A percentile compares a stretch with the other conserved stretches of the same genome.
Conservation (phyloP, 2,113 vertebrate species). For the Periophthalmus modestus region DNA sequence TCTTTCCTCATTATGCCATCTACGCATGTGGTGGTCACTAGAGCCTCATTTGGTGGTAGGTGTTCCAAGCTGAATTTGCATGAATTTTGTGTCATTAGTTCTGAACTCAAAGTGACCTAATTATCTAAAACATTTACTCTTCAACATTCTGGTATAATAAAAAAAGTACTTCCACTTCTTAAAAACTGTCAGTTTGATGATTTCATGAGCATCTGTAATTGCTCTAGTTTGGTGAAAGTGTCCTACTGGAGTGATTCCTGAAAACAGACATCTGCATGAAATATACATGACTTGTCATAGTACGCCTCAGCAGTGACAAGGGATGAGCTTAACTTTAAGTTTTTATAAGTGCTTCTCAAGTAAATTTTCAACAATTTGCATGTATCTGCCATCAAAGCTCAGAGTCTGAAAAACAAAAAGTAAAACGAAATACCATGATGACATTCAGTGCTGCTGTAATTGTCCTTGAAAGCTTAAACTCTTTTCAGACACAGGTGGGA, state of each 20-base stretch:
- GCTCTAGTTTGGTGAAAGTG: background rate
- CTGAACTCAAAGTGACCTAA: too few relatives aligned
- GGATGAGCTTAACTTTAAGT: background rate
- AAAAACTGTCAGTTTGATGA: constrained; percentile 3
- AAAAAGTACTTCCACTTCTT: too few relatives aligned
- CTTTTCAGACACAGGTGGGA: background rate
- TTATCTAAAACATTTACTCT: too few relatives aligned
- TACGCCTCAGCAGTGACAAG: background rate
- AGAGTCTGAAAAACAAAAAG: background rate
- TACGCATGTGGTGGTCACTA: too few relatives aligned
- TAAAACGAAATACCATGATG: background rate
- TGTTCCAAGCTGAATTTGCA: too few relatives aligned
- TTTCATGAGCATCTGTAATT: background rate
- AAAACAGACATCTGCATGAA: too few relatives aligned
- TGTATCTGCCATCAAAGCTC: constrained; percentile 3
- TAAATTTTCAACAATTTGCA: background rate
- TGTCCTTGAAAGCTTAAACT: constrained; percentile 17
- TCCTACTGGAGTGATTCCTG: background rate
- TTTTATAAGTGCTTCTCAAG: too few relatives aligned
- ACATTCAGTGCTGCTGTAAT: constrained; percentile 5
- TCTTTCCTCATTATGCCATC: too few relatives aligned
- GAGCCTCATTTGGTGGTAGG: too few relatives aligned
- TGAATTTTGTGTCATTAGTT: too few relatives aligned
- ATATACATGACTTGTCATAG: background rate
- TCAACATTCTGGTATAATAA: too few relatives aligned